Conservation (phyloP, 2,113 vertebrate genomes). For the Rhynchopsitta pachyrhyncha region DNA sequence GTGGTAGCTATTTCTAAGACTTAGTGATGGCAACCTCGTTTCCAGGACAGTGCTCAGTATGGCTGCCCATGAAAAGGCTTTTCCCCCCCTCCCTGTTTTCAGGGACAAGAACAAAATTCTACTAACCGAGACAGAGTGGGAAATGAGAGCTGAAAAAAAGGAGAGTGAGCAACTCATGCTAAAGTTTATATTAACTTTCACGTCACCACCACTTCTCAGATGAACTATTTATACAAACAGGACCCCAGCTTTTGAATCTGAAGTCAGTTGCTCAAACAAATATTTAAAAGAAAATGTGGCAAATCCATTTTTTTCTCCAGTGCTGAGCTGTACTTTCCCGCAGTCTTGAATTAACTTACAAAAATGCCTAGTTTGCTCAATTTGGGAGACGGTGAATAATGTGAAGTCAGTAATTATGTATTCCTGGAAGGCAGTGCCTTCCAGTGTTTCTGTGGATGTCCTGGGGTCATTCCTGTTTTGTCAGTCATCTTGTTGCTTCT, state of each 20-base stretch:
- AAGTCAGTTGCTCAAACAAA: background rate
- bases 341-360: constrained; percentile 6
- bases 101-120: background rate
- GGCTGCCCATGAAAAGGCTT: fast-evolving
- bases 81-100: background rate
- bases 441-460: background rate
- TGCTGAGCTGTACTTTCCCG: background rate
- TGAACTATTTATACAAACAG: background rate
- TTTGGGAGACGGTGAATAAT: background rate
- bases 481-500: background rate
- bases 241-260: background rate
- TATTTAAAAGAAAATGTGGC: background rate
- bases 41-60: background rate
- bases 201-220: background rate
- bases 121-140: background rate
- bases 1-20: background rate
- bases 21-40: background rate
- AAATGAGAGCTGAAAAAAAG: background rate
- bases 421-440: constrained; percentile 12
- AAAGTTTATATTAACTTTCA: background rate
- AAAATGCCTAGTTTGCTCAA: background rate
- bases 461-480: constrained; percentile 39
- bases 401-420: constrained; percentile 34
- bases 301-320: background rate
- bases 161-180: background rate